phyloP scores from a whole-genome alignment of 2,888 invertebrate species.

The Notodonta ziczac region DNA sequence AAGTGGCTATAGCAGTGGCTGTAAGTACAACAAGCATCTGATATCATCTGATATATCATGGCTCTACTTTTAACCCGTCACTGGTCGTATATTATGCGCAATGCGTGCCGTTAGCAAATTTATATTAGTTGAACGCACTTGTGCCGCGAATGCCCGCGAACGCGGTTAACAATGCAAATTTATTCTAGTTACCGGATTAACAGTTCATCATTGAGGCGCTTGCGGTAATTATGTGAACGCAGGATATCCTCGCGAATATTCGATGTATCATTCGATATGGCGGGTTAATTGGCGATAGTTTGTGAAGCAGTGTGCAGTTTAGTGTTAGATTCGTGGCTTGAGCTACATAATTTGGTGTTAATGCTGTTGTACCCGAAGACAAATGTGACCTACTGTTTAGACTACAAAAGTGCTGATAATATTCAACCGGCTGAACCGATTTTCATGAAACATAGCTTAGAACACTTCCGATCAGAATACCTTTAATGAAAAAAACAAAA shows the following conservation, averaged over 20 bases:
- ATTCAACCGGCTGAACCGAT: too few relatives aligned
- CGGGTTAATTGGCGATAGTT: conserved; percentile 28
- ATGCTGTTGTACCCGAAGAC: background rate
- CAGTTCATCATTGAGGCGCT: conserved; percentile 74
- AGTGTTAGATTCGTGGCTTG: conserved; percentile 5
- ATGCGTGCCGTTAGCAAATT: conserved; percentile 51
- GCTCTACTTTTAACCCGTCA: background rate
- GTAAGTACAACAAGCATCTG: too few relatives aligned
- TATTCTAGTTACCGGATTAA: conserved; percentile 76
- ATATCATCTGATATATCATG: too few relatives aligned
- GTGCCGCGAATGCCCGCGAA: conserved; percentile 50
- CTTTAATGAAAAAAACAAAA: too few relatives aligned
- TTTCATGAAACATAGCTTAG: too few relatives aligned
- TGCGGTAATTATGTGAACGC: conserved; percentile 69
- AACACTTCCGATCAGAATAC: too few relatives aligned
- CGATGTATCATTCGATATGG: conserved; percentile 29
- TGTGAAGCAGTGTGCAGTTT: conserved; percentile 18
- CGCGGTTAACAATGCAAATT: conserved; percentile 75
- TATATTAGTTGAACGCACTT: conserved; percentile 59
- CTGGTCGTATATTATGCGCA: conserved; percentile 36
- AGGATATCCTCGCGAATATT: conserved; percentile 46
- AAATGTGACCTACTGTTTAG: too few relatives aligned
- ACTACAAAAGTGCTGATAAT: too few relatives aligned
- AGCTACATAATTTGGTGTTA: conserved; percentile 3
- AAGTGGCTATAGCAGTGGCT: too few relatives aligned